Percentiles rank a stretch among this genome's conserved stretches.
Conservation (phyloP, 2,797 vertebrate genomes). For the Poecilia picta region DNA sequence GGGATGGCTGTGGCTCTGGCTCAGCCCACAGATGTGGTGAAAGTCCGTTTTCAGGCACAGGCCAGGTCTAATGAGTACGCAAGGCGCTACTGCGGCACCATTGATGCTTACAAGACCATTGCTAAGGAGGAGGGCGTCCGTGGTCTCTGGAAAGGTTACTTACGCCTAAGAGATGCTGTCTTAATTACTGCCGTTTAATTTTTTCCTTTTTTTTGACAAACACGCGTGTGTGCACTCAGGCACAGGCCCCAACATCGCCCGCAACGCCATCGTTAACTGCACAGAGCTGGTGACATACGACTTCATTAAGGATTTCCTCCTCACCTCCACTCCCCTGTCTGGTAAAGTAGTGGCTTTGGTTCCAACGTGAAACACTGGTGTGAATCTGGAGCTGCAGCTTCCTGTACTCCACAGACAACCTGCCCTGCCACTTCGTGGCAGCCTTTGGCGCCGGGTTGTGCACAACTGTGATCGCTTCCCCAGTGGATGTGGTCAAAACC, state of each 20-base stretch:
- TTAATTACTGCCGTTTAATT: not conserved
- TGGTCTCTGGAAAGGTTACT: conserved; percentile 92
- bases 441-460: conserved; percentile 86
- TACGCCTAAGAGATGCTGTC: not conserved
- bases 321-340: conserved; percentile 82
- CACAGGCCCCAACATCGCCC: conserved; percentile 86
- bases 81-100: conserved; percentile 85
- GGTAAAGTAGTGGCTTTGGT: conserved; percentile 67
- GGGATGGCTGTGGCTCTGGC: conserved; percentile 90
- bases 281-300: conserved; percentile 90
- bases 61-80: conserved; percentile 50
- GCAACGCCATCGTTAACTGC: conserved; percentile 89
- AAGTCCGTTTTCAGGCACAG: conserved; percentile 92
- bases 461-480: conserved; percentile 84
- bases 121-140: conserved; percentile 88
- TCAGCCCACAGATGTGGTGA: conserved; percentile 95
- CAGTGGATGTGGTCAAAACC: conserved; percentile 85
- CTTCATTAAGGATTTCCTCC: conserved; percentile 87
- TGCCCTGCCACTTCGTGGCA: conserved; percentile 86
- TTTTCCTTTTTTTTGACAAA: not conserved
- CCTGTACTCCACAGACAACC: conserved; percentile 78
- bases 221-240: conserved; percentile 65
- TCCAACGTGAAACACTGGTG: not conserved
- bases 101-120: conserved; percentile 91
- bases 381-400: conserved; percentile 3